phyloP scores from a whole-genome alignment of 2,113 vertebrate genomes.

The Gymnorhina tibicen region DNA sequence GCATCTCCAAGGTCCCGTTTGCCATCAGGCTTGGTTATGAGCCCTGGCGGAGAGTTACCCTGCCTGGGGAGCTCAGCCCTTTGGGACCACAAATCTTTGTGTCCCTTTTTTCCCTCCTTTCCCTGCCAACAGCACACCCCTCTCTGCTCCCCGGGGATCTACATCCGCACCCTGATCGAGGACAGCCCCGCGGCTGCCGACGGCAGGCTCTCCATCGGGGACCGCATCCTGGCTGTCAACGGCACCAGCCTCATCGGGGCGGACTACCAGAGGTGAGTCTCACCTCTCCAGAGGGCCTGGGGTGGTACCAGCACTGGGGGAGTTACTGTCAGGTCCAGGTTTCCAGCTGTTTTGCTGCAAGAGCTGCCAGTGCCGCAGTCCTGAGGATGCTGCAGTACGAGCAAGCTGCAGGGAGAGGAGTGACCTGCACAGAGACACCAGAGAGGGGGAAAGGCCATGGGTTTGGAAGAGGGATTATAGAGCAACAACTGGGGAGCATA shows the following conservation, averaged over 20 bases:
- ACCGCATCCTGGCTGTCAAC: conserved; percentile 91
- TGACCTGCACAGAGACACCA: background rate
- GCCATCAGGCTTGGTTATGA: background rate
- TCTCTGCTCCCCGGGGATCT: conserved; percentile 88
- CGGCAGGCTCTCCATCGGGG: conserved; percentile 86
- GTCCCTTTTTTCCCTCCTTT: fast-evolving
- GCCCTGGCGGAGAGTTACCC: background rate
- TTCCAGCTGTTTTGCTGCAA: background rate
- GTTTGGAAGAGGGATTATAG: background rate
- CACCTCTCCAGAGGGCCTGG: fast-evolving
- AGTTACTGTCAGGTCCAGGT: background rate
- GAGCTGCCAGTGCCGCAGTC: background rate
- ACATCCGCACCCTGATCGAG: conserved; percentile 91
- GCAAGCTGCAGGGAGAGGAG: background rate
- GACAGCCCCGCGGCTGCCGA: conserved; percentile 86
- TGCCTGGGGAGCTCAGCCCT: background rate
- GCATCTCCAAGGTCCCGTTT: background rate
- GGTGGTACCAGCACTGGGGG: fast-evolving
- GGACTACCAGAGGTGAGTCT: conserved; percentile 87
- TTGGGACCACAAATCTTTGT: background rate
- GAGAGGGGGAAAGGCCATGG: background rate
- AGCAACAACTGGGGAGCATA: background rate
- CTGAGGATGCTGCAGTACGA: fast-evolving
- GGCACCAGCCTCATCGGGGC: conserved; percentile 90
- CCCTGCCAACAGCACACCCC: conserved; percentile 83